Base-by-base conservation (phyloP, 2,888 invertebrate genomes). In the Sinotaia quadrata region DNA sequence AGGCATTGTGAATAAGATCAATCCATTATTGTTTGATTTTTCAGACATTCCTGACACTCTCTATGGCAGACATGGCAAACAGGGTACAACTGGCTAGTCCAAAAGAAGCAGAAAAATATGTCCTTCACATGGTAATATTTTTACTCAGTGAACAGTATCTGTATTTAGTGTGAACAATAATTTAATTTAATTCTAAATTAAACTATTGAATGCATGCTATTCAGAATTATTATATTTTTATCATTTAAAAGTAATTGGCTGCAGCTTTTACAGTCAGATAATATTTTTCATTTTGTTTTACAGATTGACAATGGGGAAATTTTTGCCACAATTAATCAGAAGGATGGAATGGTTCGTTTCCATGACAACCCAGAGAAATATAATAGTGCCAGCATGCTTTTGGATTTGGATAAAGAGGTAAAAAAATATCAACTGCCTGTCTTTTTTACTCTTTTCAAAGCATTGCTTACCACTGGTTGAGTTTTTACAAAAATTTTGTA, bases 261-360 rank as follows among this genome's bases (percentile, higher is more conserved):
- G 8, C 15, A 29, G 24, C 31, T 27, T 33, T 56, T 33, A 12
- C 33, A 54, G 54, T 41, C 41, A 41, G 41, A 41, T 12, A 12
- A 15, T 41, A 12, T 41, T 41, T 41, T 12, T 41, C 31, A 31
- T 12, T 21, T n/a, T 52, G 21, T 29, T 59, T 69, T 73, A 21
- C 76, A 97, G 96, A 98, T 98, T 84, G 96, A 97, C 90, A 96
- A 96, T 87, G 94, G 95, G 66, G 96, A 97, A 90, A 98, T 98
- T 81, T 97, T 94, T 90, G 98, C 98, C 33, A 94, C 95, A 83
- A 97, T 98, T 78, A 97, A 97, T 90, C 96, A 97, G 90, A 95
- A 95, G 88, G 97, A 98, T 89, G 97, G 98, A 18, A 98, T 98
- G 97, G 97, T 98, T 21, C 92, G 96, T 65, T 98, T 98, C 87